These are phyloP conservation scores for Nyctibius bracteatus DNA, from an alignment of 2,113 vertebrate genomes.

Conservation along the genomic window DNA sequence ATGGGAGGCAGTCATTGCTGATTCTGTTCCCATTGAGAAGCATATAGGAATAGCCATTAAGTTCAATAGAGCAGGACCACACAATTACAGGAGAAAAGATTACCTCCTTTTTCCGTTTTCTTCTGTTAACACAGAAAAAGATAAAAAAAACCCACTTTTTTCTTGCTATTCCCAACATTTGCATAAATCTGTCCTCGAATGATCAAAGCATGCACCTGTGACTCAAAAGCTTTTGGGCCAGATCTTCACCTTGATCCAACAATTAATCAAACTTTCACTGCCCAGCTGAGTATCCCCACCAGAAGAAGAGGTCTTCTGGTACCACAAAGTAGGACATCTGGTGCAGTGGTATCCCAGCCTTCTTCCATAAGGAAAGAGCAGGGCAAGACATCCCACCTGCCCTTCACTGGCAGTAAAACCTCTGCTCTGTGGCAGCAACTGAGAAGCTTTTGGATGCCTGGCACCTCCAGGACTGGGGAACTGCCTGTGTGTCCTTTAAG, in stretches of 20 bases:
- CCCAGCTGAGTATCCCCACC: neutral
- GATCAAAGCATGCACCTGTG: neutral
- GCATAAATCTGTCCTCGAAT: neutral
- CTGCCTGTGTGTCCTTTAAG: neutral
- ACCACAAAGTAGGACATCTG: neutral
- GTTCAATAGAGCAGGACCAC: neutral
- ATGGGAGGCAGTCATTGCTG: neutral
- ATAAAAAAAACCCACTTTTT: neutral
- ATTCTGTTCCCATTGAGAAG: neutral
- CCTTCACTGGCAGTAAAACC: neutral
- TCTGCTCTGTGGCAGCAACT: neutral
- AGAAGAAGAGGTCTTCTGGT: neutral
- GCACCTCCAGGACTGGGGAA: neutral
- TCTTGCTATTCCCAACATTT: neutral
- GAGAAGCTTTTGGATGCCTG: neutral
- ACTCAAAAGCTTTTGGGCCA: neutral
- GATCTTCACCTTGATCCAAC: neutral
- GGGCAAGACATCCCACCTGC: neutral
- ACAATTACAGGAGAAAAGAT: constrained; percentile 17
- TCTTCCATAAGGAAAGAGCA: neutral
- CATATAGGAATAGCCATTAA: neutral
- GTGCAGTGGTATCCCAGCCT: neutral
- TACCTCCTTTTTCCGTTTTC: constrained; percentile 12
- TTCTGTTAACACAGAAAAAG: neutral
- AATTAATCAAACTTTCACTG: neutral